phyloP scores from a whole-genome alignment of 2,797 vertebrate genomes.

The Tiaroga cobitis region DNA sequence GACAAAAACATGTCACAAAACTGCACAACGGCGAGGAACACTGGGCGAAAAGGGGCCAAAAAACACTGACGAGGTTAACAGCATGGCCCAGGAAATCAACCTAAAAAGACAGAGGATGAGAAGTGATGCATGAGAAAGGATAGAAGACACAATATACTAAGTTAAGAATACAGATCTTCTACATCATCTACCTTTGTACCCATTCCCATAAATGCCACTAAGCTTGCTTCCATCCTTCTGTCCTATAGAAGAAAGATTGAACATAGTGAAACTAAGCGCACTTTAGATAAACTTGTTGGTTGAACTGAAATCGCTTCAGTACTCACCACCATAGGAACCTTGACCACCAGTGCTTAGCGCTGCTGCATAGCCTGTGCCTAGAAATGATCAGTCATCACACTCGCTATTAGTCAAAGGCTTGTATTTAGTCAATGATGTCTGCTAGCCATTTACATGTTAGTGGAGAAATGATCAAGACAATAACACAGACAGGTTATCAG shows the following conservation, averaged over 20 bases:
- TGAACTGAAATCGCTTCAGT: conserved; percentile 13
- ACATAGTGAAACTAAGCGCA: neutral
- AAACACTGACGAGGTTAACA: conserved; percentile 47
- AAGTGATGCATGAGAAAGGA: neutral
- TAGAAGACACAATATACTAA: neutral
- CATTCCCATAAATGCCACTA: conserved; percentile 73
- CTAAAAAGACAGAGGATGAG: conserved; percentile 57
- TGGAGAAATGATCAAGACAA: neutral
- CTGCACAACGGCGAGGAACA: conserved; percentile 55
- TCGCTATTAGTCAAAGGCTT: conserved; percentile 1
- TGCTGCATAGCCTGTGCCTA: conserved; percentile 71
- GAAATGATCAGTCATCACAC: conserved; percentile 37
- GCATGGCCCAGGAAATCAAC: conserved; percentile 64
- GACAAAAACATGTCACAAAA: conserved; percentile 48
- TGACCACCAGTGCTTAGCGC: conserved; percentile 67
- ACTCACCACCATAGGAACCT: conserved; percentile 69
- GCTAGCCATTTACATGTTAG: neutral
- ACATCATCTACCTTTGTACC: conserved; percentile 77
- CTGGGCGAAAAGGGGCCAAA: conserved; percentile 41
- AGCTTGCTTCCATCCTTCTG: conserved; percentile 73
- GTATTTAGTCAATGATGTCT: neutral
- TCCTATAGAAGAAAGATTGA: conserved; percentile 59
- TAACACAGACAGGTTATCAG: neutral
- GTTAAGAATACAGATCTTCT: neutral
- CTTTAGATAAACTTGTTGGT: neutral